A percentile compares a stretch with the other conserved stretches of the same genome.
These are phyloP conservation scores for Pollenia amentaria DNA, from an alignment of 2,888 invertebrate genomes.

Conservation along the genomic window DNA sequence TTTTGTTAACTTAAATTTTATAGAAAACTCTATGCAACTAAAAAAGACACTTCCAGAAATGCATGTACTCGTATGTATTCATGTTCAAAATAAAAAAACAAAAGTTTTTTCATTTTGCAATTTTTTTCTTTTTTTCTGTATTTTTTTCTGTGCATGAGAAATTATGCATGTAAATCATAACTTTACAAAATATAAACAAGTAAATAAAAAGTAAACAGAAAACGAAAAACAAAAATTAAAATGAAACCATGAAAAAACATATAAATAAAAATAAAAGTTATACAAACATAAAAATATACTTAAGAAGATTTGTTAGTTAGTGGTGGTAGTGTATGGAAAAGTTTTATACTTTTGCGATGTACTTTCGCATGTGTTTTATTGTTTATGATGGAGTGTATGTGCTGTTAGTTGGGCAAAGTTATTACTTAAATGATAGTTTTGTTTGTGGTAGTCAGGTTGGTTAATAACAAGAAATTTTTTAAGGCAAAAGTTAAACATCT, in stretches of 20 bases:
- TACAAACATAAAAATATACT: constrained; percentile 49
- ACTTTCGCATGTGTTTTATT: no score
- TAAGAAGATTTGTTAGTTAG: constrained; percentile 38
- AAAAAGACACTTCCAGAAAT: background rate
- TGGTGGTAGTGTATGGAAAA: constrained; percentile 16
- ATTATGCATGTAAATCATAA: constrained; percentile 62
- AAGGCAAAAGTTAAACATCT: background rate
- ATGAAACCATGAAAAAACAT: background rate
- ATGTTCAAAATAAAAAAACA: constrained; percentile 20
- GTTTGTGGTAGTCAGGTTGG: background rate
- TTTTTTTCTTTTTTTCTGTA: background rate
- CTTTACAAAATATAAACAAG: constrained; percentile 60
- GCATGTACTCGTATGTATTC: constrained; percentile 15
- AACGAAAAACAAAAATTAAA: background rate
- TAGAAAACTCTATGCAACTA: background rate
- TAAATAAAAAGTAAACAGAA: constrained; percentile 34
- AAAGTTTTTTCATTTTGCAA: background rate
- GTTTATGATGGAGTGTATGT: background rate
- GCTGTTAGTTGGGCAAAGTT: background rate
- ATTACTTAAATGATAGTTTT: constrained; percentile 26
- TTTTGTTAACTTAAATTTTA: background rate
- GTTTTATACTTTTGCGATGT: background rate
- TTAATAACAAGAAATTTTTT: background rate
- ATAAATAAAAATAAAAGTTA: constrained; percentile 42
- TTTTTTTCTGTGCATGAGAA: constrained; percentile 41